These are phyloP conservation scores for Ovibos moschatus DNA, from an alignment of 2,113 vertebrate genomes.

Conservation along the genomic window DNA sequence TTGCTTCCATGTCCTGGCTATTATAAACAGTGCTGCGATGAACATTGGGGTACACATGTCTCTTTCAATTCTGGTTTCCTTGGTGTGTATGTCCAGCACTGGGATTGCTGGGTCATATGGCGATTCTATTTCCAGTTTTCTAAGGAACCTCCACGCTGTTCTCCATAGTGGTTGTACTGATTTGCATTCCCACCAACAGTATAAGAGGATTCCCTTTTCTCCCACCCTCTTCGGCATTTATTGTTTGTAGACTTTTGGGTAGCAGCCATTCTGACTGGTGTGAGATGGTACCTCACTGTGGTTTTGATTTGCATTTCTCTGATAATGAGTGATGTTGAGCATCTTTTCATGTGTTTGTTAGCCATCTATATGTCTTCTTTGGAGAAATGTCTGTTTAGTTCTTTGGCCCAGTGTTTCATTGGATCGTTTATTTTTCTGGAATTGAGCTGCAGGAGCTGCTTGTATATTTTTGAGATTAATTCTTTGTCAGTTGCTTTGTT, in stretches of 20 bases:
- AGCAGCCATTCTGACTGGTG: background rate
- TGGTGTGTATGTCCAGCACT: background rate
- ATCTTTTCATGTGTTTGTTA: background rate
- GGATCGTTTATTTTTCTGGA: background rate
- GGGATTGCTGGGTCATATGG: background rate
- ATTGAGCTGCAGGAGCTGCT: background rate
- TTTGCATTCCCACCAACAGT: background rate
- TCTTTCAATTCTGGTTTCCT: background rate
- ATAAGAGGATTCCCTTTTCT: background rate
- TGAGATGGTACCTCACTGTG: background rate
- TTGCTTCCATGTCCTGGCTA: background rate
- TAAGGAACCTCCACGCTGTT: background rate
- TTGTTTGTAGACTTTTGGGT: background rate
- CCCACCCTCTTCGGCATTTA: background rate
- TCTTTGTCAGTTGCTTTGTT: background rate
- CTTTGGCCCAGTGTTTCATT: background rate
- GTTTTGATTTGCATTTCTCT: background rate
- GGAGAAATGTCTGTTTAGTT: background rate
- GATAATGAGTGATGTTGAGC: background rate
- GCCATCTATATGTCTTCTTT: background rate
- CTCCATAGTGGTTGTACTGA: background rate
- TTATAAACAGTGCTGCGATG: background rate
- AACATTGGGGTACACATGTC: background rate
- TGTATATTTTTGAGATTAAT: background rate
- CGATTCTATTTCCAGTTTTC: background rate